These are phyloP conservation scores for Torymus tubicola DNA, from an alignment of 2,888 invertebrate species.

Conservation along the genomic window DNA sequence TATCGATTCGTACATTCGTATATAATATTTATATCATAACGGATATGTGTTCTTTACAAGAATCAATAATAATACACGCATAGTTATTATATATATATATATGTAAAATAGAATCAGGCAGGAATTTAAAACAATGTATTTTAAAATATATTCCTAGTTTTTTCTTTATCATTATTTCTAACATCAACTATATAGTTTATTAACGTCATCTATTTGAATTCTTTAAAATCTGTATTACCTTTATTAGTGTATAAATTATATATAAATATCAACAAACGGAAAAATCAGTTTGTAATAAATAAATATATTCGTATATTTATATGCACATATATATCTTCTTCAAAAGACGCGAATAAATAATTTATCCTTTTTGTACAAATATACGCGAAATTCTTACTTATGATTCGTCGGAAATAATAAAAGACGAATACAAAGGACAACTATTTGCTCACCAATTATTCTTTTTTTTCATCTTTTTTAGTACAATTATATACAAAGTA, in stretches of 20 bases:
- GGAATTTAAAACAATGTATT: constrained; percentile 44
- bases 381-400: constrained; percentile 36
- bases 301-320: constrained; percentile 53
- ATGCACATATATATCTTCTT: constrained; percentile 28
- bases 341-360: constrained; percentile 39
- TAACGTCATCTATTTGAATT: constrained; percentile 50
- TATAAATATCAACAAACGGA: constrained; percentile 49
- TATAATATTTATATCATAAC: constrained; percentile 12
- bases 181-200: constrained; percentile 62
- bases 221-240: constrained; percentile 46
- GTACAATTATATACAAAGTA: constrained; percentile 54
- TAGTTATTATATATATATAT: constrained; percentile 24
- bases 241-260: constrained; percentile 53
- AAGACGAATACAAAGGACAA: constrained; percentile 51
- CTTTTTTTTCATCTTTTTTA: constrained; percentile 16
- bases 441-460: constrained; percentile 41
- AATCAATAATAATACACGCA: constrained; percentile 36
- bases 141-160: constrained; percentile 51
- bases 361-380: constrained; percentile 50
- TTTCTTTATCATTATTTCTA: constrained; percentile 56
- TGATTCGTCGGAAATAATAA: constrained; percentile 47
- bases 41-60: constrained; percentile 9
- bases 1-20: neutral
- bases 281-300: constrained; percentile 51
- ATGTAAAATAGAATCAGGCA: constrained; percentile 40